Percentiles rank a stretch among this genome's conserved stretches.
These are phyloP conservation scores for Drosophila prostipennis DNA, from an alignment of 2,888 invertebrate species.

Conservation along the genomic window DNA sequence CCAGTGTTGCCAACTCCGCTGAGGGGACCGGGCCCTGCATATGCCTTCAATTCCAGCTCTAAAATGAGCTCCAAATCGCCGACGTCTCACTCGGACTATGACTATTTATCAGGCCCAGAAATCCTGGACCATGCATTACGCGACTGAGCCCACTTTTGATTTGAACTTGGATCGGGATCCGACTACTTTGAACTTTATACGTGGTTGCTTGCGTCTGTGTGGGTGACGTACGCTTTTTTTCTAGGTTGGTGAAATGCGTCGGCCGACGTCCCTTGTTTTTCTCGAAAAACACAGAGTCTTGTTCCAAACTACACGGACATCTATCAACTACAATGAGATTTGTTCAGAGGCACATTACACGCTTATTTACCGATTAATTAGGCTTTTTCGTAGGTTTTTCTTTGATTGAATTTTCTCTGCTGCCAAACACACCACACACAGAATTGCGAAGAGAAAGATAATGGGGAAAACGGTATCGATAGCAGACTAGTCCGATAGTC, in stretches of 20 bases:
- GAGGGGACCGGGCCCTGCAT: neutral
- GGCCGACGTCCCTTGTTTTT: conserved; percentile 52
- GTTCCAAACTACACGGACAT: conserved; percentile 7
- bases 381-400: conserved; percentile 54
- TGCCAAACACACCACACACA: conserved; percentile 57
- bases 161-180: conserved; percentile 12
- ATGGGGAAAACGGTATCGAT: conserved; percentile 51
- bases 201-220: conserved; percentile 65
- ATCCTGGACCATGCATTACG: neutral
- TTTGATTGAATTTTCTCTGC: conserved; percentile 69
- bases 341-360: conserved; percentile 57
- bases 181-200: conserved; percentile 34
- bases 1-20: conserved; percentile 59
- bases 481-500: conserved; percentile 8
- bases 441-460: conserved; percentile 44
- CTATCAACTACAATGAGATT: conserved; percentile 34
- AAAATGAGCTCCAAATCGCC: neutral
- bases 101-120: neutral
- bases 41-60: neutral
- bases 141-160: neutral
- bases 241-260: conserved; percentile 53
- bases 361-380: conserved; percentile 60
- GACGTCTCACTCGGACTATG: neutral
- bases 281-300: conserved; percentile 20
- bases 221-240: conserved; percentile 73